Percentiles rank a stretch among this genome's conserved stretches.
Evolutionary conservation across 2,113 vertebrate species (phyloP).

Genomic region (Elephantulus edwardii): DNA sequence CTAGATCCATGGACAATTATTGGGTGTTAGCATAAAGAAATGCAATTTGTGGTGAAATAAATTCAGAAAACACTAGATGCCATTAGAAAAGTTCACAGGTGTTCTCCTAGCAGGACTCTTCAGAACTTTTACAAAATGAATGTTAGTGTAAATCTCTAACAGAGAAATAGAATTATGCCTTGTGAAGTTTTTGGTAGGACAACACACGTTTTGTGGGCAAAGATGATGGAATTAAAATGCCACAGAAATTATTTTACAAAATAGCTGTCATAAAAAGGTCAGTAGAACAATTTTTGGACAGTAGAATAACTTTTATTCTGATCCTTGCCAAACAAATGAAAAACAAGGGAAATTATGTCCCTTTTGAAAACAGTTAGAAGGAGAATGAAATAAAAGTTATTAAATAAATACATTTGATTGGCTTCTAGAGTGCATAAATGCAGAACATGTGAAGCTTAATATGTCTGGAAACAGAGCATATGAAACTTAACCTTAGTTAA

Average conservation of each 20-base stretch:
- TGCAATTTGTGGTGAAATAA: constrained; percentile 2
- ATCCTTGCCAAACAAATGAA: background rate
- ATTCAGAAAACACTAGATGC: background rate
- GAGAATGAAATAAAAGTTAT: constrained; percentile 17
- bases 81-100: background rate
- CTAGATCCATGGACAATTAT: background rate
- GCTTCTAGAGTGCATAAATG: background rate
- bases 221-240: background rate
- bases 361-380: constrained; percentile 39
- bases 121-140: background rate
- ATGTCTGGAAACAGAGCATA: background rate
- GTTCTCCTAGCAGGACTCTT: constrained; percentile 1
- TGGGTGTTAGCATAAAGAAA: constrained; percentile 48
- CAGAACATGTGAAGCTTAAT: background rate
- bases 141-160: background rate
- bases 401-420: background rate
- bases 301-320: background rate
- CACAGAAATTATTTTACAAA: constrained; percentile 3
- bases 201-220: fast-evolving
- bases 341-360: background rate
- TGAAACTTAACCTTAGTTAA: background rate
- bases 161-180: background rate
- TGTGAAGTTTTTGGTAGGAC: background rate
- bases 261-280: background rate
- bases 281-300: background rate